Conservation (phyloP, 2,888 invertebrate species). For the Limnephilus marmoratus region DNA sequence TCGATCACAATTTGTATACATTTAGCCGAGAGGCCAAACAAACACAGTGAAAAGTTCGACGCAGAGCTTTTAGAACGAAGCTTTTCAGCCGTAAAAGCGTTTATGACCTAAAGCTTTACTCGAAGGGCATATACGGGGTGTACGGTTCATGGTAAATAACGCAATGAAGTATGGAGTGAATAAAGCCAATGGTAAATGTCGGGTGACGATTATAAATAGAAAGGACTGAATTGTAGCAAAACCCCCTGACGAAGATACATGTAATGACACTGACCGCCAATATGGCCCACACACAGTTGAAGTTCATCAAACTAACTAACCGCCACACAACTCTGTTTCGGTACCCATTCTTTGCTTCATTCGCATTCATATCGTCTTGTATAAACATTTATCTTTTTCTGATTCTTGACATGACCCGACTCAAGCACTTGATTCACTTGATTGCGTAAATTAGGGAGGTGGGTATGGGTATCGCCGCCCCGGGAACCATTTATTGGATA, state of each 20-base stretch:
- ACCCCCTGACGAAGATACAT: background rate
- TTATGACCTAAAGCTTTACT: background rate
- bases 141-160: background rate
- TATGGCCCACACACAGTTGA: background rate
- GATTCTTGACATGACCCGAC: too few relatives aligned
- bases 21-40: conserved; percentile 48
- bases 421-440: too few relatives aligned
- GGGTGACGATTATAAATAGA: background rate
- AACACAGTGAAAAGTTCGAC: conserved; percentile 19
- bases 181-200: background rate
- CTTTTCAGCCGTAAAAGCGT: background rate
- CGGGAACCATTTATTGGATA: too few relatives aligned
- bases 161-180: background rate
- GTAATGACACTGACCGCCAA: background rate
- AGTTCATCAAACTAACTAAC: background rate
- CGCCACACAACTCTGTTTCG: too few relatives aligned
- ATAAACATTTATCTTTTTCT: too few relatives aligned
- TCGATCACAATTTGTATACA: conserved; percentile 37
- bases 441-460: too few relatives aligned
- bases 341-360: too few relatives aligned
- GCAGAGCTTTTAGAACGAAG: conserved; percentile 16
- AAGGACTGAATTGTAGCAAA: background rate
- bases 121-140: background rate
- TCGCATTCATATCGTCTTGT: too few relatives aligned
- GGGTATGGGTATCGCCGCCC: too few relatives aligned